A percentile compares a stretch with the other conserved stretches of the same genome.
Evolutionary conservation across 2,888 invertebrate species (phyloP).

Genomic region (Dynastes tityus): DNA sequence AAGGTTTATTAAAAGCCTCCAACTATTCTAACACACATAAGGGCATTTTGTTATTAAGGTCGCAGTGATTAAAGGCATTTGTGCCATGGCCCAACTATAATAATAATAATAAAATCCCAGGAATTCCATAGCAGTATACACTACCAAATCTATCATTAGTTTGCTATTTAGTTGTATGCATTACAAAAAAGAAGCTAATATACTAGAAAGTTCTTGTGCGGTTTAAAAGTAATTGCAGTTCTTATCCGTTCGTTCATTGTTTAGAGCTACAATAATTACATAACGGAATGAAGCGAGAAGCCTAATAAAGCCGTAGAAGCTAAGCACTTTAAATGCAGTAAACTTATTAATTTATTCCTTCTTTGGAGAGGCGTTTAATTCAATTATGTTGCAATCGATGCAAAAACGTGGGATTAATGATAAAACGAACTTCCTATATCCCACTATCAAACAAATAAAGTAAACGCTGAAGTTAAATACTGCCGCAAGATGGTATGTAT

Average conservation of each 20-base stretch:
- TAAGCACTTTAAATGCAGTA: conserved; percentile 32
- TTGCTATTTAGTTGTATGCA: too few species aligned
- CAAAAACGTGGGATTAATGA: conserved; percentile 29
- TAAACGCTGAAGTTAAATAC: background rate
- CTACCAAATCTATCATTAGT: too few species aligned
- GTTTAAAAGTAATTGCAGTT: background rate
- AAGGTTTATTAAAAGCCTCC: too few species aligned
- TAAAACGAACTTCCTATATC: conserved; percentile 36
- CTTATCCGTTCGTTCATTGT: conserved; percentile 10
- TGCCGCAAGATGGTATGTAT: background rate
- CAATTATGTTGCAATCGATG: conserved; percentile 25
- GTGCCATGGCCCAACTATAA: too few species aligned
- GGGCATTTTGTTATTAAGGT: too few species aligned
- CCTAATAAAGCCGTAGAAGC: conserved; percentile 32
- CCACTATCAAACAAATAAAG: conserved; percentile 12
- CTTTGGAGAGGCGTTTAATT: conserved; percentile 36
- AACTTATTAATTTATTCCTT: conserved; percentile 44
- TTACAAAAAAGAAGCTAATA: background rate
- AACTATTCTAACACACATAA: too few species aligned
- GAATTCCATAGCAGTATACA: too few species aligned
- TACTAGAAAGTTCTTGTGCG: conserved; percentile 1
- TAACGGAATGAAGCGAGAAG: conserved; percentile 12
- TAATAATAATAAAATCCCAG: too few species aligned
- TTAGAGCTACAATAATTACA: conserved; percentile 19
- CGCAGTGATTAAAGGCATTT: too few species aligned